Evolutionary conservation across 2,797 vertebrate species (phyloP).

Genomic region (Pseudochirops corinnae): DNA sequence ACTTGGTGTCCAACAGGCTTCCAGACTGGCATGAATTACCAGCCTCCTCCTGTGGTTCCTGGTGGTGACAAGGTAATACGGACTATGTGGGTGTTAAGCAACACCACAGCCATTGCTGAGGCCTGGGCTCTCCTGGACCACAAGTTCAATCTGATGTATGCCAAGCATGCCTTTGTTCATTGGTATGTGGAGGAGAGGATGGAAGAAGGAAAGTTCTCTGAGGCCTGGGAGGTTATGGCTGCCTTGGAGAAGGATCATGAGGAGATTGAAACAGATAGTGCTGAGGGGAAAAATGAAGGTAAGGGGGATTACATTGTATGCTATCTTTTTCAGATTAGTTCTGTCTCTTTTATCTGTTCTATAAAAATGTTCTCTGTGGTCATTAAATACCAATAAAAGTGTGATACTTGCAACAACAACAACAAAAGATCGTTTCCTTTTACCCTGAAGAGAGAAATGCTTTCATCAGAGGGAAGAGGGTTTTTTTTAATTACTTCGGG

Average conservation of each 20-base stretch:
- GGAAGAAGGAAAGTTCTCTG: slow-evolving; percentile 45
- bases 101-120: slow-evolving; percentile 83
- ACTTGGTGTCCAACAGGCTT: slow-evolving; percentile 90
- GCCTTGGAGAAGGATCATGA: slow-evolving; percentile 73
- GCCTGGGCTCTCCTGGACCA: slow-evolving; percentile 85
- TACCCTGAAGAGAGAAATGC: not conserved
- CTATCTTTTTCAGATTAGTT: not conserved
- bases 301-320: slow-evolving; percentile 78
- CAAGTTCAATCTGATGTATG: slow-evolving; percentile 77
- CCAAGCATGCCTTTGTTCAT: slow-evolving; percentile 68
- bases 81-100: slow-evolving; percentile 75
- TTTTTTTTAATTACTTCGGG: not conserved
- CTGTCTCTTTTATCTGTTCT: slow-evolving; percentile 25
- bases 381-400: slow-evolving; percentile 66
- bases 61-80: not conserved
- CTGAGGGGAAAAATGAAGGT: slow-evolving; percentile 82
- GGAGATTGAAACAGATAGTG: slow-evolving; percentile 82
- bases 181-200: slow-evolving; percentile 83
- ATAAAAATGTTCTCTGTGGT: not conserved
- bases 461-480: not conserved
- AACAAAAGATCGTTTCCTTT: not conserved
- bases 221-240: not conserved
- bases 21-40: slow-evolving; percentile 78
- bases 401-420: slow-evolving; percentile 19
- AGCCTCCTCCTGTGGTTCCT: not conserved